Base-by-base conservation (phyloP, 1,140 invertebrate genomes). In the Lordiphosa stackelbergi region DNA sequence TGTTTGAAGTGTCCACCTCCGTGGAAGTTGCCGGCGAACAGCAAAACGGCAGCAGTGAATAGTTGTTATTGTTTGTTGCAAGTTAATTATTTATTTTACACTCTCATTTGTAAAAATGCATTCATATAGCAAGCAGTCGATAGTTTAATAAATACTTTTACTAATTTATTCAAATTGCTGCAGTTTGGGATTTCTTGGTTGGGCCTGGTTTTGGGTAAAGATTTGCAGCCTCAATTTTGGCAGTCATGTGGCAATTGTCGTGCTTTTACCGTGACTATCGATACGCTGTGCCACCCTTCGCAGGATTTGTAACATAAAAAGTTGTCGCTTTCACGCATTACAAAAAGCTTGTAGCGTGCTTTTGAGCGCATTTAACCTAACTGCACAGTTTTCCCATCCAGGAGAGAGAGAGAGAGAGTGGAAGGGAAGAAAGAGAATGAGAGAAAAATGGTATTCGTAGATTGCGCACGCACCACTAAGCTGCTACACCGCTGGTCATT, bases 1-100 rank as follows among this genome's bases (percentile, higher is more conserved):
- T 75, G 36, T 85, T 85, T 52, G 72, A 83, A 48, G 75, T 86
- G 40, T 81, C 85, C n/a, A 71, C 74, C 48, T 86, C 85, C 9
- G 85, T 86, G n/a, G 84, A 86, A 69, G 85, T 86, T 41, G 64
- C 75, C 19, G 66, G 58, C 45, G 70, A 73, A 34, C 64, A 74
- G 41, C 51, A 58, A 16, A 56, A 49, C 12, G 72, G 24, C 54
- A 64, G 60, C 57, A 73, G 48, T 46, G 65, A 60, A 63, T 83
- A 81, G 60, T 53, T 53, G 9, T 56, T 56, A 42, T 53, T 55
- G 31, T 51, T 57, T 53, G 52, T 55, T 47, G 47, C 52, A 57
- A 34, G 68, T 71, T 37, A 60, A 38, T 64, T 77, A 69, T 60
- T 81, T 73, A 72, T 77, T 69, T 59, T 65, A 81, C 49, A 45